Conservation (phyloP, 1,140 invertebrate genomes). For the Lucilia sericata region DNA sequence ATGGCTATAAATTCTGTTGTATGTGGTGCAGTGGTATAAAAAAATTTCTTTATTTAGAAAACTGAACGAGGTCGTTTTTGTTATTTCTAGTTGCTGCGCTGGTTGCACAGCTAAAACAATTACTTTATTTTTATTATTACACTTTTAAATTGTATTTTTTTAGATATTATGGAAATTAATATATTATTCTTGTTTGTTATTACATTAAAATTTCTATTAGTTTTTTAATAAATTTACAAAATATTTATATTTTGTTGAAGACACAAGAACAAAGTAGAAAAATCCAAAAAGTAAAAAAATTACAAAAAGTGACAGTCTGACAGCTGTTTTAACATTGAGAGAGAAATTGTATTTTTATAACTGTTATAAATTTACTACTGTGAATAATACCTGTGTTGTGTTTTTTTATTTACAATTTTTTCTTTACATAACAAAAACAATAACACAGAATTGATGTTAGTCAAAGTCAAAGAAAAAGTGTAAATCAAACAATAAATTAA, state of each 20-base stretch:
- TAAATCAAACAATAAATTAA: background rate
- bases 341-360: background rate
- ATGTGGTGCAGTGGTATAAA: background rate
- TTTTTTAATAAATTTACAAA: background rate
- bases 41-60: conserved; percentile 41
- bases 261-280: conserved; percentile 10
- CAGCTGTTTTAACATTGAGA: conserved; percentile 13
- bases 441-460: background rate
- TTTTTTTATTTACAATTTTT: background rate
- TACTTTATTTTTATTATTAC: background rate
- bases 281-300: background rate
- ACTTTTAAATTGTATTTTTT: background rate
- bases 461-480: background rate
- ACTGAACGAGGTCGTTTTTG: conserved; percentile 35
- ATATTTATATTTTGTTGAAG: background rate
- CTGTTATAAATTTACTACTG: conserved; percentile 24
- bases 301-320: background rate
- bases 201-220: background rate
- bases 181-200: background rate
- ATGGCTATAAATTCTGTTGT: background rate
- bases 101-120: background rate
- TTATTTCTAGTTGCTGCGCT: background rate
- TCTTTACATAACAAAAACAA: conserved; percentile 28
- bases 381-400: background rate
- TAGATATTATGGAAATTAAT: background rate